phyloP scores from a whole-genome alignment of 2,797 vertebrate genomes.

The Phalloptychus januarius region DNA sequence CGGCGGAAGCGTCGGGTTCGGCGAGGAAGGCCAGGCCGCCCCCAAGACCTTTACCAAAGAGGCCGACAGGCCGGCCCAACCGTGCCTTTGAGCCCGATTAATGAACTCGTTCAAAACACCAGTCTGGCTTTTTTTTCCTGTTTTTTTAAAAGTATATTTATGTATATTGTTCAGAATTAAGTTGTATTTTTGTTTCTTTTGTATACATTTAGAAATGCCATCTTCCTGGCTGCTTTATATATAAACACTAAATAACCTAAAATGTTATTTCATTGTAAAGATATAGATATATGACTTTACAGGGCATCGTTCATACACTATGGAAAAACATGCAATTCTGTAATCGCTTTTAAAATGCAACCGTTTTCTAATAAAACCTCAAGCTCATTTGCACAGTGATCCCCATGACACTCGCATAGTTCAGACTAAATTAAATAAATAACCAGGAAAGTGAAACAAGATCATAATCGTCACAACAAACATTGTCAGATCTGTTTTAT shows the following conservation, averaged over 20 bases:
- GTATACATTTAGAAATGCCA: background rate
- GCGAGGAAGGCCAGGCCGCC: conserved; percentile 66
- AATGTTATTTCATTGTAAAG: background rate
- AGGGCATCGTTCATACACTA: background rate
- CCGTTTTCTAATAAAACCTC: background rate
- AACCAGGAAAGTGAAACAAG: background rate
- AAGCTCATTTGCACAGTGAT: background rate
- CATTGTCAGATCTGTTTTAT: background rate
- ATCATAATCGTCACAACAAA: background rate
- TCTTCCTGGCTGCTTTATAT: background rate
- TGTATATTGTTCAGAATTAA: background rate
- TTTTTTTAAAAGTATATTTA: background rate
- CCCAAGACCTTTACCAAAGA: conserved; percentile 73
- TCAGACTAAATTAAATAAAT: background rate
- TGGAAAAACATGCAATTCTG: background rate
- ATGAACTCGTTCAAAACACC: conserved; percentile 35
- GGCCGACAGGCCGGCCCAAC: conserved; percentile 75
- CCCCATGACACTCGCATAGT: background rate
- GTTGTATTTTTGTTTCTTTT: background rate
- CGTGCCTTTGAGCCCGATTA: conserved; percentile 77
- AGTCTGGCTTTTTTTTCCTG: background rate
- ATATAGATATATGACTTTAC: background rate
- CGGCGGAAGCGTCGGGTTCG: conserved; percentile 42
- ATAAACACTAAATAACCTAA: background rate
- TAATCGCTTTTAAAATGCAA: background rate